phyloP scores from a whole-genome alignment of 2,113 vertebrate genomes.

The Cichladusa arquata region DNA sequence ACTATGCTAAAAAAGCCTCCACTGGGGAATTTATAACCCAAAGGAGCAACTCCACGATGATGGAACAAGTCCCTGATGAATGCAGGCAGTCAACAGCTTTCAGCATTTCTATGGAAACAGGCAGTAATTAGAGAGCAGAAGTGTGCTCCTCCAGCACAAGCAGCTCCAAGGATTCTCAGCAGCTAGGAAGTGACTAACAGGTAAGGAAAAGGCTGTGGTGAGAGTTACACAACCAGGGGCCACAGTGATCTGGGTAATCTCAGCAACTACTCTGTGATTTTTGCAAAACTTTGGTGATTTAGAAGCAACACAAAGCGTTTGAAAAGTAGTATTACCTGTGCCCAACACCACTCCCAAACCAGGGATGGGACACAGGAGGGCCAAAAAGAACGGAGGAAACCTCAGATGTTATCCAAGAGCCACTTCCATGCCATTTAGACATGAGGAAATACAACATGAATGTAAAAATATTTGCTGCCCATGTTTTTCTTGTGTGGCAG shows the following conservation, averaged over 20 bases:
- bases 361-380: background rate
- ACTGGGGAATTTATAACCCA: background rate
- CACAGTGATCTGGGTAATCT: background rate
- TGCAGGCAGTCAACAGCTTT: background rate
- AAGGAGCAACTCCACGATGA: background rate
- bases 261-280: background rate
- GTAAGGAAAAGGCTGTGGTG: background rate
- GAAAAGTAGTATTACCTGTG: background rate
- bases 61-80: background rate
- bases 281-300: background rate
- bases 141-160: background rate
- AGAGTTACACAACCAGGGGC: background rate
- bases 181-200: background rate
- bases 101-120: constrained; percentile 1
- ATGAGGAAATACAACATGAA: background rate
- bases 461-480: background rate
- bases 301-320: background rate
- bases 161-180: background rate
- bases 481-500: background rate
- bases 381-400: background rate
- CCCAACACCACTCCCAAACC: background rate
- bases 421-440: background rate
- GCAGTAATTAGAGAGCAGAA: background rate
- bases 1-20: background rate
- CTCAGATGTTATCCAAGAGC: background rate